Evolutionary conservation across 2,113 vertebrate genomes (phyloP).

Genomic region (Heterotis niloticus): DNA sequence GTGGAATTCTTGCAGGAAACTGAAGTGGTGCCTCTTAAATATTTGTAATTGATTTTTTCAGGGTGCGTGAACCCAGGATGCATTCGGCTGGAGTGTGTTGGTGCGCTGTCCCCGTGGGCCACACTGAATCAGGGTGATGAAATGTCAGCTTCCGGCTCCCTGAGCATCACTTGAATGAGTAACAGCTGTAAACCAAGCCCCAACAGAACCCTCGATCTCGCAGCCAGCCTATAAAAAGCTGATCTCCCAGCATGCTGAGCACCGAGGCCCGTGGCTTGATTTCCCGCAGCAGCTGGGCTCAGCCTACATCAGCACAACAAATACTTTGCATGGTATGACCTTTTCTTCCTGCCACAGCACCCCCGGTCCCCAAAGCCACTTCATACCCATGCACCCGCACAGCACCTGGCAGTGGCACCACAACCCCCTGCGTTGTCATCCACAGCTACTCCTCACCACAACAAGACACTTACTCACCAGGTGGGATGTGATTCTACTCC

Average conservation of each 20-base stretch:
- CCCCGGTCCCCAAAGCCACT: neutral
- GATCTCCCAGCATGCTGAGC: conserved; percentile 40
- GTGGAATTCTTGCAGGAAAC: too few relatives aligned
- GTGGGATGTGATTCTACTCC: neutral
- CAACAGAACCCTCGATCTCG: conserved; percentile 40
- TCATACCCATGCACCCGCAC: conserved; percentile 7
- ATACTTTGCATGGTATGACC: conserved; percentile 46
- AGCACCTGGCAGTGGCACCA: conserved; percentile 5
- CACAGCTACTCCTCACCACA: neutral
- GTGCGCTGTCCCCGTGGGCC: neutral
- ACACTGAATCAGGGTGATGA: neutral
- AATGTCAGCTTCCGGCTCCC: neutral
- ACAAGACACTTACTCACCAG: too few relatives aligned
- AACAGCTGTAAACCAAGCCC: conserved; percentile 36
- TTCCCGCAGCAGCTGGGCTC: conserved; percentile 60
- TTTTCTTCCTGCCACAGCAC: conserved; percentile 37
- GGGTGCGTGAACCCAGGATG: too few relatives aligned
- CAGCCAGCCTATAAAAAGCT: conserved; percentile 65
- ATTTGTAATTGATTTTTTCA: too few relatives aligned
- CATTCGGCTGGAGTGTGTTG: too few relatives aligned
- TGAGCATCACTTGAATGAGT: conserved; percentile 50
- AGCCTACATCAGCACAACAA: conserved; percentile 48
- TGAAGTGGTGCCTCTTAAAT: too few relatives aligned
- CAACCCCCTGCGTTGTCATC: neutral
- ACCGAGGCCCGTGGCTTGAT: conserved; percentile 41